Base-by-base conservation (phyloP, 2,888 invertebrate genomes). In the Platycnemis pennipes region DNA sequence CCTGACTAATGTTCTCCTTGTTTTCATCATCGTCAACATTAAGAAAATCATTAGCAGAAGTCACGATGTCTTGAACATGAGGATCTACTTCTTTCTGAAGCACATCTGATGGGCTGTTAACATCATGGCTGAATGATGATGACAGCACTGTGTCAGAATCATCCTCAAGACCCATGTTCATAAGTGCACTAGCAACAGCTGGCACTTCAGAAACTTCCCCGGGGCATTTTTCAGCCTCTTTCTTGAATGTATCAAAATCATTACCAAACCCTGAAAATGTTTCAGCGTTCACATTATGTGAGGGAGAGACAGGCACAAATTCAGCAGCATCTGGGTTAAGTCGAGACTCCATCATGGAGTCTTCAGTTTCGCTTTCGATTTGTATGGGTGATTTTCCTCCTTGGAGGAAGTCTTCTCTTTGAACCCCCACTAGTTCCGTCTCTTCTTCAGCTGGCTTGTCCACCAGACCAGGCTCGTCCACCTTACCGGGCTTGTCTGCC, bases 321-420 rank as follows among this genome's bases (percentile, higher is more conserved):
- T 98, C 98, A n/a, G 98, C 98, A 37, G 98, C 98, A 95, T 98
- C 98, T 0, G 98, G 98, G 97, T 98, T 99, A 95, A 98, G 96
- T 94, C 98, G 98, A 87, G 98, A 98, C 96, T 97, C 97, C 97
- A 98, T 98, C 96, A 98, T 97, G 96, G 97, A 97, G 95, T 97
- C 96, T 89, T 96, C 96, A 95, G 95, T 94, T 56, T 91, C 77
- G 2, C 37, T 37, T 77, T 77, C 77, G 26, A 77, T 77, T 16
- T 77, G 77, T 37, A 8, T 11, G 49, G 45, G 45, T 88, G 45
- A n/a, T 31, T 88, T 88, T 37, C 87, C 49, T 89, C 42, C 91
- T 22, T n/a, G 49, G 2, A 91, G 53, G 53, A 26, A 22, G 26
- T 26, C 31, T 44, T 63, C 63, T 37, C 31, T 5, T 11, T 22